Base-by-base conservation (phyloP, 2,888 invertebrate genomes). In the Perdita meconis region DNA sequence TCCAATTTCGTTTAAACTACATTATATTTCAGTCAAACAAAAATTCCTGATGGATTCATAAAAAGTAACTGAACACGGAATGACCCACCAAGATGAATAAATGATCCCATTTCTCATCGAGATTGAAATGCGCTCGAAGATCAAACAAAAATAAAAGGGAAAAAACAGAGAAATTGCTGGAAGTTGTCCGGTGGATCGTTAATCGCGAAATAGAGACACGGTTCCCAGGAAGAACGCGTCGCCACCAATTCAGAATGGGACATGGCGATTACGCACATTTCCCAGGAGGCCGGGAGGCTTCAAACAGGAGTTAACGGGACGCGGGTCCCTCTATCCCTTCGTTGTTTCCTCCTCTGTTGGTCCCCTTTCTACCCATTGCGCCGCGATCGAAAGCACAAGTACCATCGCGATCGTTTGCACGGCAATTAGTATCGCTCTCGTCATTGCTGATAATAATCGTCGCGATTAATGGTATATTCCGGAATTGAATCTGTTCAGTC, bases 251-350 rank as follows among this genome's bases (percentile, higher is more conserved):
- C 81, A 84, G 88, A 89, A 88, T 85, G 85, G 89, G 84, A 89
- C 72, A 78, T 78, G 83, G 78, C 91, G 91, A 92, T 92, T 92
- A 92, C 89, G 88, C 88, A 89, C 92, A 92, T 92, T 92, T 92
- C 92, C 92, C 91, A 69, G 51, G 91, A 84, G 92, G 66, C 74
- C 72, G 59, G 19, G 47, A 74, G 82, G 84, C 86, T 87, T 85
- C 83, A 86, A 89, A 87, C 80, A 53, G 71, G 60, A 85, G 76
- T 76, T 75, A 83, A 85, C 85, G 80, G 16, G 74, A 80, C 60
- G 74, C 77, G 42, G 30, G 56, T 59, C 55, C 80, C 73, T 67
- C 68, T 55, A 24, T 55, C 56, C 64, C 61, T 55, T 75, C 65
- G 64, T 50, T 63, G 64, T 53, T 63, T 56, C 42, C 40, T 47